Percentiles rank a stretch among this genome's conserved stretches.
phyloP scores from a whole-genome alignment of 2,113 vertebrate genomes.

The Aptenodytes forsteri region DNA sequence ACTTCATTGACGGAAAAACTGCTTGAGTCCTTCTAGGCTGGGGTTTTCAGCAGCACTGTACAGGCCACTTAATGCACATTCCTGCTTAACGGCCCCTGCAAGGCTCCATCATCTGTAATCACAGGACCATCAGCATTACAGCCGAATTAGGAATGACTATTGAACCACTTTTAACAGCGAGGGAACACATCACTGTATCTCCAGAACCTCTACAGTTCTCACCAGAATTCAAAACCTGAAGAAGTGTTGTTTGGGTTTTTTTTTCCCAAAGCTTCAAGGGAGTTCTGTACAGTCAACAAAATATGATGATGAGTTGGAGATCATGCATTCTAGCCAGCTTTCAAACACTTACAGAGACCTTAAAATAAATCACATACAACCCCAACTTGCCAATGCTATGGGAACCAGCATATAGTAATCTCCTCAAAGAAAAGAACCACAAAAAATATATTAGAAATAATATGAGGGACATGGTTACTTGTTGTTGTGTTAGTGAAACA shows the following conservation, averaged over 20 bases:
- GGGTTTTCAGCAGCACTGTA: background rate
- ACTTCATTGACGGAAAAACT: background rate
- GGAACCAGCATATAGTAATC: background rate
- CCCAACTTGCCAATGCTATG: background rate
- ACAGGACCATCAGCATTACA: background rate
- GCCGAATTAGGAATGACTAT: rapidly evolving
- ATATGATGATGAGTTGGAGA: background rate
- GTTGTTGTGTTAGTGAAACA: background rate
- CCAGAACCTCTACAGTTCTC: background rate
- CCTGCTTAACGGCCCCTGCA: background rate
- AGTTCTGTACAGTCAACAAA: background rate
- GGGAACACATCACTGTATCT: background rate
- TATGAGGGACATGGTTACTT: background rate
- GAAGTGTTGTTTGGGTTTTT: background rate
- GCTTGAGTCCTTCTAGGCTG: background rate
- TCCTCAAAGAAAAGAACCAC: background rate
- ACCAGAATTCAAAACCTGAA: background rate
- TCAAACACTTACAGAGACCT: background rate
- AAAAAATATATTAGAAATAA: background rate
- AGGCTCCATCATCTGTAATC: background rate
- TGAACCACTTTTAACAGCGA: background rate
- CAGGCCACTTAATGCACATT: background rate
- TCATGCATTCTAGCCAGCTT: background rate
- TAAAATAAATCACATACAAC: background rate
- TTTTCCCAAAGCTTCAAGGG: background rate